Evolutionary conservation across 2,888 invertebrate genomes (phyloP), one percentile per base, ranked within the genome.

Genomic region (Ceraclea dissimilis): DNA sequence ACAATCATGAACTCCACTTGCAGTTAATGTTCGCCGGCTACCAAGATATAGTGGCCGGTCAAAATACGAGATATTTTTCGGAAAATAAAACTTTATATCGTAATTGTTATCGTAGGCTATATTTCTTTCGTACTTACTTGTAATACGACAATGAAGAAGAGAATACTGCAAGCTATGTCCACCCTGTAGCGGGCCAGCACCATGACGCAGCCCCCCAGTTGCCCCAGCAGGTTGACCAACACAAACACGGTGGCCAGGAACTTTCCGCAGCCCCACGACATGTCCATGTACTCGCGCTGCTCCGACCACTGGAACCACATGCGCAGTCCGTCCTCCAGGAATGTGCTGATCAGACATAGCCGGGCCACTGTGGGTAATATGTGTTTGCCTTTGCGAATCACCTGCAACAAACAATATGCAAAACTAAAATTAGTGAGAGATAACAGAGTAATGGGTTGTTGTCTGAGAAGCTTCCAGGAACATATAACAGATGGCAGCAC

Each of bases 291-390:
- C 71, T 96, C 95, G 46, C 94, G 81, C 72, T 97, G 97, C 69
- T 98, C 96, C 54, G 84, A 84, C 97, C 97, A 98, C 73, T 99
- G 99, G 68, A 93, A 90, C 89, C 95, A 99, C 99, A 99, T 99
- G 60, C 99, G 85, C 59, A 99, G 81, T 1, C 99, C 99, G 80
- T 99, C 99, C 76, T 99, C 99, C 61, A 99, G 80, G 79, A 99
- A 99, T 66, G 99, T 99, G 66, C 96, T 94, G 69, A 99, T 95
- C 59, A 99, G 84, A 73, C 97, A 99, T 60, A 99, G 78, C 62
- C 99, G 84, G 13, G 98, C 98, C 65, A 96, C 83, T 64, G 96
- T 96, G 21, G 99, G 99, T 65, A 99, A 78, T 63, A 98, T 81
- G 74, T 90, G 81, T 73, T 96, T 96, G 65, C 93, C 88, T 77